These are phyloP conservation scores for Creontiades dilutus DNA, from an alignment of 2,888 invertebrate genomes.

Conservation along the genomic window DNA sequence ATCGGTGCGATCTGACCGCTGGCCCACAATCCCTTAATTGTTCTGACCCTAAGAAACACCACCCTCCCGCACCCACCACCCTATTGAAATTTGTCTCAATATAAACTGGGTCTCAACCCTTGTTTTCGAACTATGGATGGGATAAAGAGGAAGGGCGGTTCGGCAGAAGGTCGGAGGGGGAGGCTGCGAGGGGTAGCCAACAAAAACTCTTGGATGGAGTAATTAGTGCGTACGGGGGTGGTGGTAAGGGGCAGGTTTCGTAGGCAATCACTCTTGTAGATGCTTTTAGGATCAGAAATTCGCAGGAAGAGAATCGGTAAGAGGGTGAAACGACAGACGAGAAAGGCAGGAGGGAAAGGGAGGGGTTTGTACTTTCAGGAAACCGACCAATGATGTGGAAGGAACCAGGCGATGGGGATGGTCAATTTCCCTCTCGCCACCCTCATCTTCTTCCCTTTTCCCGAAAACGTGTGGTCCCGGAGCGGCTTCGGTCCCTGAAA, in stretches of 20 bases:
- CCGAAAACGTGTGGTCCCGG: not conserved
- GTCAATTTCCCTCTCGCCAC: not conserved
- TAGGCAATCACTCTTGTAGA: constrained; percentile 62
- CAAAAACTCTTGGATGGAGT: constrained; percentile 71
- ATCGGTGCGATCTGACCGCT: constrained; percentile 73
- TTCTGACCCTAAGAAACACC: constrained; percentile 74
- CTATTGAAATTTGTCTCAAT: constrained; percentile 74
- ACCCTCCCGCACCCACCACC: constrained; percentile 53
- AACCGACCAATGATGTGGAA: not conserved
- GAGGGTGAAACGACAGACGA: not conserved
- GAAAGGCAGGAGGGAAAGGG: not conserved
- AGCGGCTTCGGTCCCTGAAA: not conserved
- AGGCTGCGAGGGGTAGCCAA: constrained; percentile 73
- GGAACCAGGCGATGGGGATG: not conserved
- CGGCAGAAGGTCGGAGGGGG: constrained; percentile 18
- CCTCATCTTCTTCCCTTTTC: not conserved
- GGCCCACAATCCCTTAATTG: constrained; percentile 72
- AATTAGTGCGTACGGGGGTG: constrained; percentile 56
- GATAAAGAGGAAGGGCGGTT: constrained; percentile 25
- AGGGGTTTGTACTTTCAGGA: not conserved
- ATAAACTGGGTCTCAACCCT: constrained; percentile 68
- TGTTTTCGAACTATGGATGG: constrained; percentile 60
- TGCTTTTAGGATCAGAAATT: constrained; percentile 65
- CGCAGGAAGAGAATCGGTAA: constrained; percentile 26
- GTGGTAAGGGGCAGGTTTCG: constrained; percentile 67